Percentiles rank a stretch among this genome's conserved stretches.
Conservation (phyloP, 2,797 vertebrate genomes). For the Sebastes alutus region DNA sequence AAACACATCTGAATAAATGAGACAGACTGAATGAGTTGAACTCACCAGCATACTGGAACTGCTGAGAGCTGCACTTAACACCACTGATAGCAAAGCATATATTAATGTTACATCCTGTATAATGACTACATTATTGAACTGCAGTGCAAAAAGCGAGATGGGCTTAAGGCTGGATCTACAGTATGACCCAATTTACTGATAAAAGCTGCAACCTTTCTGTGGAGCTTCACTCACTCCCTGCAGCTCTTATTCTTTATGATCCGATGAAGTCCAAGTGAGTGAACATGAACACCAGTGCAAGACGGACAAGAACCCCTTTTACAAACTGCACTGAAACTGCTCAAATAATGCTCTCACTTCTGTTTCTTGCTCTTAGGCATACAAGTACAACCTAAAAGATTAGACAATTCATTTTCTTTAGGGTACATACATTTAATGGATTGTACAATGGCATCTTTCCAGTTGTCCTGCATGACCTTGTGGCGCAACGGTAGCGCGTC, state of each 20-base stretch:
- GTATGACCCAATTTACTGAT: constrained; percentile 52
- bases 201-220: constrained; percentile 53
- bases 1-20: not conserved
- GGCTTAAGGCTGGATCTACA: constrained; percentile 29
- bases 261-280: constrained; percentile 23
- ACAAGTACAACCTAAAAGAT: not conserved
- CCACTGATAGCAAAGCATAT: not conserved
- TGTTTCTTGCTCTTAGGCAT: not conserved
- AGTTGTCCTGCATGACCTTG: not conserved
- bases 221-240: constrained; percentile 19
- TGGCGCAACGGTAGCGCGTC: not conserved
- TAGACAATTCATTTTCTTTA: not conserved
- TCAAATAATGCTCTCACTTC: not conserved
- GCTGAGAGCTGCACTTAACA: not conserved
- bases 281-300: constrained; percentile 8
- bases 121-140: constrained; percentile 35
- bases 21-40: not conserved
- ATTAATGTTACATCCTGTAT: constrained; percentile 1
- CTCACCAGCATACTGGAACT: not conserved
- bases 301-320: not conserved
- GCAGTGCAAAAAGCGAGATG: constrained; percentile 7
- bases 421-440: not conserved
- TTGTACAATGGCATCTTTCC: not conserved
- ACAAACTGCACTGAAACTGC: not conserved
- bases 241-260: constrained; percentile 38